Evolutionary conservation across 2,797 vertebrate genomes (phyloP).

Genomic region (Apodemus agrarius): DNA sequence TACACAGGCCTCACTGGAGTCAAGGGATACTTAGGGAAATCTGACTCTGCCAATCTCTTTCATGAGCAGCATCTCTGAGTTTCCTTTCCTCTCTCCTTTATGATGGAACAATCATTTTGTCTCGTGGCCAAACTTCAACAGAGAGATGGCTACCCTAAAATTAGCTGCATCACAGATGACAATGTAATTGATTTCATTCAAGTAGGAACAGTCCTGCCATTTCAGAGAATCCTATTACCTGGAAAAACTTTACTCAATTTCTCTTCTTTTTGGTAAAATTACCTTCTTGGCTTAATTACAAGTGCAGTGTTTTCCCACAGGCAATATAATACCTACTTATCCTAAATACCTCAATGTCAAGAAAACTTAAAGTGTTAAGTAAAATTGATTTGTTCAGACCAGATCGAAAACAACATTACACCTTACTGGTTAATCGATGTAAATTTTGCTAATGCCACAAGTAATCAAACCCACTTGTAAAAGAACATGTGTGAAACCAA

Average conservation of each 20-base stretch:
- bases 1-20: constrained; percentile 7
- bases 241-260: constrained; percentile 66
- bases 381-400: constrained; percentile 71
- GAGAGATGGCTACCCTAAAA: constrained; percentile 34
- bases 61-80: constrained; percentile 50
- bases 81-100: constrained; percentile 48
- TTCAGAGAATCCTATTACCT: constrained; percentile 70
- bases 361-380: constrained; percentile 77
- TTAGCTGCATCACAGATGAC: constrained; percentile 60
- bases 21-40: neutral
- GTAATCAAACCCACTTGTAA: constrained; percentile 59
- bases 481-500: constrained; percentile 16
- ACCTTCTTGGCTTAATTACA: constrained; percentile 75
- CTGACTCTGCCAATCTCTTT: constrained; percentile 1
- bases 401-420: constrained; percentile 71
- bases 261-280: constrained; percentile 79
- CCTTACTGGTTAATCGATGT: constrained; percentile 62
- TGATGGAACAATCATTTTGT: constrained; percentile 62
- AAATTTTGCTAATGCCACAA: constrained; percentile 77
- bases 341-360: constrained; percentile 77
- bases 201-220: constrained; percentile 15
- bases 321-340: constrained; percentile 79
- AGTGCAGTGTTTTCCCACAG: constrained; percentile 74
- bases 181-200: constrained; percentile 70
- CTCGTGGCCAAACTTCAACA: constrained; percentile 48